A percentile compares a stretch with the other conserved stretches of the same genome.
These are phyloP conservation scores for Oreochromis aureus DNA, from an alignment of 2,113 vertebrate species.

Conservation along the genomic window DNA sequence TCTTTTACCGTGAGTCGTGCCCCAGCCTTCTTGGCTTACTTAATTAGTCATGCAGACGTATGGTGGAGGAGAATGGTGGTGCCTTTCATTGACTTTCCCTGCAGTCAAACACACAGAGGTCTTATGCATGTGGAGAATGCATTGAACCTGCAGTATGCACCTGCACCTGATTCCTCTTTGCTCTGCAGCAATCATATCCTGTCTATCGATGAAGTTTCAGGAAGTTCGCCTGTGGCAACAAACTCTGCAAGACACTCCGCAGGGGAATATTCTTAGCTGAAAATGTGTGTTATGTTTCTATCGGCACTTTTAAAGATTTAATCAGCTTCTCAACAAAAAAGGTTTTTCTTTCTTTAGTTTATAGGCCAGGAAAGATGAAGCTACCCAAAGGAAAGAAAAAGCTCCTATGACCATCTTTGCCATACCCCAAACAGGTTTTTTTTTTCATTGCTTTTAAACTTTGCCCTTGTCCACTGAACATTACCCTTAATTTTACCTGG, in stretches of 20 bases:
- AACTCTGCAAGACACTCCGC: conserved; percentile 46
- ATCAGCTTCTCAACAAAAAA: conserved; percentile 17
- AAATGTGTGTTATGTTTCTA: conserved; percentile 44
- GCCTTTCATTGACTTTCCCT: conserved; percentile 12
- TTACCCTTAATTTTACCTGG: background rate
- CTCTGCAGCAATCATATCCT: background rate
- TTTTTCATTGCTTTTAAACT: background rate
- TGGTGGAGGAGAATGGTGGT: conserved; percentile 30
- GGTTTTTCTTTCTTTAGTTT: conserved; percentile 18
- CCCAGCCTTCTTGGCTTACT: conserved; percentile 57
- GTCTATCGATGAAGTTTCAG: conserved; percentile 36
- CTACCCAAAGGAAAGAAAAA: conserved; percentile 21
- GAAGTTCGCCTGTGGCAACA: conserved; percentile 6
- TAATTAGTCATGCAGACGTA: conserved; percentile 57
- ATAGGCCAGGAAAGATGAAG: conserved; percentile 39
- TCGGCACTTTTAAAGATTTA: conserved; percentile 52
- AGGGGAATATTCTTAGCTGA: conserved; percentile 42
- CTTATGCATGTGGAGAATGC: background rate
- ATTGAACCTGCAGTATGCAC: background rate
- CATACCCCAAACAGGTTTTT: background rate
- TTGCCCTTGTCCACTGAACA: background rate
- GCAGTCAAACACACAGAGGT: conserved; percentile 17
- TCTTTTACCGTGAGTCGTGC: conserved; percentile 12
- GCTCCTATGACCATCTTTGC: background rate
- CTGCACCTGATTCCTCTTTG: conserved; percentile 1